These are phyloP conservation scores for Stenopsyche tienmushanensis DNA, from an alignment of 1,140 invertebrate genomes.

Conservation along the genomic window DNA sequence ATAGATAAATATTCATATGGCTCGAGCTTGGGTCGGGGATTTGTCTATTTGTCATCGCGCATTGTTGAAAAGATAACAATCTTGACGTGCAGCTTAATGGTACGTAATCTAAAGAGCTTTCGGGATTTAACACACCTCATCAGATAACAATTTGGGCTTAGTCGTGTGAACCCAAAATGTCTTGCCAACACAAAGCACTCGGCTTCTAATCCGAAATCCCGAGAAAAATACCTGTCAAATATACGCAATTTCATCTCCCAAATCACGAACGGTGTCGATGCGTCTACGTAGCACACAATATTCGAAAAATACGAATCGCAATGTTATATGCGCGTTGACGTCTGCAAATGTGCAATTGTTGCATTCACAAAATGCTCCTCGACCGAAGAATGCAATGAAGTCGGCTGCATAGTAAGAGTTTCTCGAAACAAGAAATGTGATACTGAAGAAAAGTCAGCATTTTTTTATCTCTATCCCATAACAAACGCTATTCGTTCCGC, in stretches of 20 bases:
- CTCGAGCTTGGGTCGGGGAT: no score
- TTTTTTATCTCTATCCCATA: slow-evolving; percentile 12
- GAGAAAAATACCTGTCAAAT: neutral
- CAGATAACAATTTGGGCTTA: slow-evolving; percentile 18
- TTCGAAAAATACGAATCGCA: no score
- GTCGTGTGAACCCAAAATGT: slow-evolving; percentile 13
- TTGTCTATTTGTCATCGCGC: no score
- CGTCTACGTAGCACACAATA: neutral
- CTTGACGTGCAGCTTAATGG: neutral
- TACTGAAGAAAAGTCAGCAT: neutral
- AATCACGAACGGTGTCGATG: neutral
- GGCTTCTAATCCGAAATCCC: neutral
- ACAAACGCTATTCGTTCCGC: neutral
- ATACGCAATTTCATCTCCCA: neutral
- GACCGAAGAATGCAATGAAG: neutral
- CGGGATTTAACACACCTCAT: slow-evolving; percentile 4
- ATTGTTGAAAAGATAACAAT: slow-evolving; percentile 4
- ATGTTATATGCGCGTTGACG: no score
- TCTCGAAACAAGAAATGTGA: neutral
- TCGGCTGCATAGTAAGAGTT: neutral
- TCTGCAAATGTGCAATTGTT: neutral
- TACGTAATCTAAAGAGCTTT: slow-evolving; percentile 5
- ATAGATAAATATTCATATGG: no score
- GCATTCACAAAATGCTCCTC: neutral
- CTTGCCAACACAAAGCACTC: neutral